Base-by-base conservation (phyloP, 2,113 vertebrate species). In the Oryzias woworae region DNA sequence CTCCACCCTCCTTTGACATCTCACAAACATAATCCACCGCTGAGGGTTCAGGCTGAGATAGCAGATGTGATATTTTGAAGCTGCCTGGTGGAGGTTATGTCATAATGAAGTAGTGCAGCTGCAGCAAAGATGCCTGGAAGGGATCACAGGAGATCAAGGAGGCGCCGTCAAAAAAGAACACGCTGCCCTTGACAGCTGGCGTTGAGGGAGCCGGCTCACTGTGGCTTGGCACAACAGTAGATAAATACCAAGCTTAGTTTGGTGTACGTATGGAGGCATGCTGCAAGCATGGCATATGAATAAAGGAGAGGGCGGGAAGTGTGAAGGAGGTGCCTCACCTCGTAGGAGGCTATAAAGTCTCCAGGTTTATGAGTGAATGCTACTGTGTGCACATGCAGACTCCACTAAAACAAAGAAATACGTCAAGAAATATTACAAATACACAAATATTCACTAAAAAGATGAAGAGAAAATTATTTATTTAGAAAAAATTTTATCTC, bases 71-170 rank as follows among this genome's bases (percentile, higher is more conserved):
- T 79, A 64, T 69, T 82, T 71, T 59, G 78, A 73, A 58, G 77
- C 73, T 62, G 73, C 53, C 67, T 65, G 65, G 58, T 68, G 65
- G 66, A 66, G 71, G 71, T 62, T 81, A 53, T 57, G 79, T 84
- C 84, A 69, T 88, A 85, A 88, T 85, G 85, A 87, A 78, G 78
- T 77, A 16, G 82, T 75, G 76, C 76, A 85, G 80, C 82, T 81
- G 80, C 59, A 28, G 66, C 44, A 10, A 63, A 81, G 75, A 85
- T 72, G 81, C 85, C 77, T 61, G 58, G 68, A 78, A 87, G 71
- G 76, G 84, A 87, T 90, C 88, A 81, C 74, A 58, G 53, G 76
- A 87, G 87, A 89, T 88, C 85, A 89, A 88, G 88, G 85, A 76
- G 74, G 63, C 56, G 62, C 47, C 66, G 62, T 82, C 60, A 69